Evolutionary conservation across 1,140 invertebrate genomes (phyloP).

Genomic region (Drosophila mauritiana): DNA sequence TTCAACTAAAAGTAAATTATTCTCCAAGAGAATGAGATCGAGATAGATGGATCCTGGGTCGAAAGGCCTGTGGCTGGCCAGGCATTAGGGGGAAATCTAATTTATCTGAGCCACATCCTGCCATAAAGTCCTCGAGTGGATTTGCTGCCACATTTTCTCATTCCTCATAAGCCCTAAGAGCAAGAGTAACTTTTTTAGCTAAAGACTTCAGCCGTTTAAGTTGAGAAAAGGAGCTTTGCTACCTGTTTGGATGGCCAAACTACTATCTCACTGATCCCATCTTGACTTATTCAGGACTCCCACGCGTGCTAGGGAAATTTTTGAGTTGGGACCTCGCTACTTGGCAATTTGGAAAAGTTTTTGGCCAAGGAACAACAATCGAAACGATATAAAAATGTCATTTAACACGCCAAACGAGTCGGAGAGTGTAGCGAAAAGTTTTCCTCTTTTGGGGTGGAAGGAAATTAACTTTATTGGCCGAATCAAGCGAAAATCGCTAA

Average conservation of each 20-base stretch:
- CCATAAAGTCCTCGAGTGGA: conserved; percentile 12
- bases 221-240: not conserved
- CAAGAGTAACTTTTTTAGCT: conserved; percentile 8
- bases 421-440: conserved; percentile 36
- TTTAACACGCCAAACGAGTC: conserved; percentile 38
- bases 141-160: conserved; percentile 2
- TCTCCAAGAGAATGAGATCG: not conserved
- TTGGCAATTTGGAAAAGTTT: conserved; percentile 38
- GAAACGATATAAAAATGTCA: conserved; percentile 75
- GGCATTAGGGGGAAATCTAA: conserved; percentile 64
- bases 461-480: conserved; percentile 80
- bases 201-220: conserved; percentile 6
- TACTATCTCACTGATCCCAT: conserved; percentile 46
- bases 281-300: conserved; percentile 29
- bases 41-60: not conserved
- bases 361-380: conserved; percentile 41
- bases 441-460: conserved; percentile 24
- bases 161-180: not conserved
- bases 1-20: conserved; percentile 63
- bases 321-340: conserved; percentile 23
- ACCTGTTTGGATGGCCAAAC: conserved; percentile 28
- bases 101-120: conserved; percentile 54
- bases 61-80: conserved; percentile 54
- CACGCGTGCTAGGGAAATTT: conserved; percentile 41
- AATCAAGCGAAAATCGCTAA: conserved; percentile 82